Conservation (phyloP, 2,113 vertebrate genomes). For the Melospiza melodia region DNA sequence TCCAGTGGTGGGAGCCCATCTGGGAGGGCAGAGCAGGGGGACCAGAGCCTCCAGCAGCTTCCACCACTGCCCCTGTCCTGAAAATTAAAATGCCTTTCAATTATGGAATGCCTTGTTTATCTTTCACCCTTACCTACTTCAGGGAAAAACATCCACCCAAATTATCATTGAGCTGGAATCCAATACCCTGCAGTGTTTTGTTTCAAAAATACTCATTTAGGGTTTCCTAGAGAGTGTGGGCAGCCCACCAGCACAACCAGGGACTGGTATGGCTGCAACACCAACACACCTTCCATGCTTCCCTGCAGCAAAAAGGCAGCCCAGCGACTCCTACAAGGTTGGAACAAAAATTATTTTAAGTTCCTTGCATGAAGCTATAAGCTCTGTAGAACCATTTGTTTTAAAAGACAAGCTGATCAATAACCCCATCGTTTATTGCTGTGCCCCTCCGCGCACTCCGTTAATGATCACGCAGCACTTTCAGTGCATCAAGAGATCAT, state of each 20-base stretch:
- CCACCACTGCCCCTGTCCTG: rapidly evolving
- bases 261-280: neutral
- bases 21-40: neutral
- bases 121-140: neutral
- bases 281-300: neutral
- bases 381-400: neutral
- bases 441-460: neutral
- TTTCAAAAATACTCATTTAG: neutral
- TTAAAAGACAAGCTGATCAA: slow-evolving; percentile 26
- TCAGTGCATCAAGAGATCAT: slow-evolving; percentile 11
- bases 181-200: neutral
- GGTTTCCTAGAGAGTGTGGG: neutral
- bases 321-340: neutral
- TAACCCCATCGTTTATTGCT: slow-evolving; percentile 15
- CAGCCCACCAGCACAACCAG: neutral
- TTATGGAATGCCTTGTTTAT: neutral
- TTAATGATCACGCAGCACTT: slow-evolving; percentile 19
- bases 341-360: neutral
- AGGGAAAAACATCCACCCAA: neutral
- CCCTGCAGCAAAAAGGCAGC: neutral
- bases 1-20: neutral
- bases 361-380: neutral
- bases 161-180: neutral
- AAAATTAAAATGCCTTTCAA: neutral
- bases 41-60: neutral